Conservation (phyloP, 1,140 invertebrate species). For the Drosophila parabipectinata region DNA sequence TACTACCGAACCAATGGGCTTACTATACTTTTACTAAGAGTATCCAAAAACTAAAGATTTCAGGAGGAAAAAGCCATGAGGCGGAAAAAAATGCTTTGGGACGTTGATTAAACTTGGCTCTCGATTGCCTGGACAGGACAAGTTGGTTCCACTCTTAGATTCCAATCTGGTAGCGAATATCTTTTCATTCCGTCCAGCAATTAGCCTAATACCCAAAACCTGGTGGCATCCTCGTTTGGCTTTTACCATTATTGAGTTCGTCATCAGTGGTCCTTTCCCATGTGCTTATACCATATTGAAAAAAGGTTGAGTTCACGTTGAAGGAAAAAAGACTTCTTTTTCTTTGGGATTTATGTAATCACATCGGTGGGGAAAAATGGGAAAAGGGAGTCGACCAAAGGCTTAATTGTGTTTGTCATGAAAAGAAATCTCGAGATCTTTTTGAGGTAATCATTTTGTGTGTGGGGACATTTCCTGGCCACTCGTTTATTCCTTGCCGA, state of each 20-base stretch:
- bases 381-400: conserved; percentile 25
- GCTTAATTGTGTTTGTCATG: conserved; percentile 35
- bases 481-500: conserved; percentile 5
- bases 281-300: conserved; percentile 47
- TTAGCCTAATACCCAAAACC: conserved; percentile 74
- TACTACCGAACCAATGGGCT: neutral
- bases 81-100: conserved; percentile 39
- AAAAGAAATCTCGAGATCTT: conserved; percentile 34
- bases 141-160: conserved; percentile 40
- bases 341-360: conserved; percentile 53
- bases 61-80: conserved; percentile 7
- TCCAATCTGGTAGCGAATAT: conserved; percentile 46
- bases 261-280: conserved; percentile 7
- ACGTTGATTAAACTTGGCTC: conserved; percentile 75
- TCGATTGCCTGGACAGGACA: conserved; percentile 26
- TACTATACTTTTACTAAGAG: neutral
- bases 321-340: conserved; percentile 36
- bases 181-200: conserved; percentile 67
- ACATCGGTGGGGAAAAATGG: conserved; percentile 8
- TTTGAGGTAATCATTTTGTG: conserved; percentile 37
- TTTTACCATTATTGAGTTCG: conserved; percentile 72
- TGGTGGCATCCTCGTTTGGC: conserved; percentile 50
- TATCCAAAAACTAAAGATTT: conserved; percentile 19
- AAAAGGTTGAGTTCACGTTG: conserved; percentile 18
- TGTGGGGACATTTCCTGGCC: conserved; percentile 21